Evolutionary conservation across 2,888 invertebrate species (phyloP).

Genomic region (Acanthosepion lycidas): DNA sequence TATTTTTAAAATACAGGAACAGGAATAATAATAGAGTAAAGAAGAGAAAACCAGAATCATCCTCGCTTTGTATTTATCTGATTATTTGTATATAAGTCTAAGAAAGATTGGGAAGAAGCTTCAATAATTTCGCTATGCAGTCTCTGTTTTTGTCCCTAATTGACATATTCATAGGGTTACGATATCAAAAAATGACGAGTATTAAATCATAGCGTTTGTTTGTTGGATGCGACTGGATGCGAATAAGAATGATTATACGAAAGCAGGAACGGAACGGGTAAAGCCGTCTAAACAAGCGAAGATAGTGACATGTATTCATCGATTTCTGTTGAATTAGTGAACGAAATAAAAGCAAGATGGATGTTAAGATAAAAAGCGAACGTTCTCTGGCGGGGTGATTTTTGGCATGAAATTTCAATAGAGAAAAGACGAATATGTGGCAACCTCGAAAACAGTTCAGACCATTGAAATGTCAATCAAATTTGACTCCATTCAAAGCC

Average conservation of each 20-base stretch:
- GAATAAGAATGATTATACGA: background rate
- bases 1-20: background rate
- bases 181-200: background rate
- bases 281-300: background rate
- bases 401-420: background rate
- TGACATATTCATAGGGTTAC: background rate
- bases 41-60: background rate
- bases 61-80: background rate
- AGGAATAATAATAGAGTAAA: background rate
- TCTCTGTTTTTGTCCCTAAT: background rate
- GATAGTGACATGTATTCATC: slow-evolving; percentile 20
- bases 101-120: background rate
- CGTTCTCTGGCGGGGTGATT: background rate
- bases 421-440: background rate
- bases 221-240: background rate
- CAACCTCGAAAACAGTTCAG: background rate
- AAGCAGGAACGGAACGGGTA: background rate
- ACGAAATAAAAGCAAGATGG: slow-evolving; percentile 11
- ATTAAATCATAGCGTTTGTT: slow-evolving; percentile 33
- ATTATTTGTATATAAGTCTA: background rate
- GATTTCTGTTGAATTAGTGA: slow-evolving; percentile 4
- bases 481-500: slow-evolving; percentile 12
- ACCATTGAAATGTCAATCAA: slow-evolving; percentile 33
- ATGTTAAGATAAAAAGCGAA: background rate
- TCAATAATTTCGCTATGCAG: background rate